Evolutionary conservation across 2,797 vertebrate genomes (phyloP).

Genomic region (Lacerta bilineata): DNA sequence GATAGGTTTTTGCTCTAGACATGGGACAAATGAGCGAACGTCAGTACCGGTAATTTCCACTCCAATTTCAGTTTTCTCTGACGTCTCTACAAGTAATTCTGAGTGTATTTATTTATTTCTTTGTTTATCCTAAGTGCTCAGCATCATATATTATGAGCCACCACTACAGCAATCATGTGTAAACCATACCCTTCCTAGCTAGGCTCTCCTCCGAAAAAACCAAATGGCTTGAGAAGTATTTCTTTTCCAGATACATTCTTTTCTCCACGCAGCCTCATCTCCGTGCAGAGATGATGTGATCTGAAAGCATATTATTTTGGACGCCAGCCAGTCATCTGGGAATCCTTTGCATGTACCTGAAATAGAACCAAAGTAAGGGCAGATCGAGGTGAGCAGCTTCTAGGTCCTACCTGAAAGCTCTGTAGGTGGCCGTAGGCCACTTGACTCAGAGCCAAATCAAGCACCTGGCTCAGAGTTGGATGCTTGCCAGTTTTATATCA

Average conservation of each 20-base stretch:
- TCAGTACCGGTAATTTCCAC: too few relatives aligned
- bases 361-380: slow-evolving; percentile 68
- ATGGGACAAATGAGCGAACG: too few relatives aligned
- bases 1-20: too few relatives aligned
- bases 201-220: slow-evolving; percentile 46
- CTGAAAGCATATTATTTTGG: slow-evolving; percentile 75
- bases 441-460: slow-evolving; percentile 75
- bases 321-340: slow-evolving; percentile 78
- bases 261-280: slow-evolving; percentile 66
- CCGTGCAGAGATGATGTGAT: slow-evolving; percentile 61
- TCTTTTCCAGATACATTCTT: slow-evolving; percentile 67
- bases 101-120: not conserved
- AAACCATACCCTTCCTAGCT: slow-evolving; percentile 9
- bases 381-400: slow-evolving; percentile 72
- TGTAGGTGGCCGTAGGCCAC: slow-evolving; percentile 81
- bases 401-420: slow-evolving; percentile 78
- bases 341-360: slow-evolving; percentile 76
- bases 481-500: slow-evolving; percentile 73
- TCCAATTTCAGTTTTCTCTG: not conserved
- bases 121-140: not conserved
- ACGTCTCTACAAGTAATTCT: not conserved
- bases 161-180: slow-evolving; percentile 36
- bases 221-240: slow-evolving; percentile 48
- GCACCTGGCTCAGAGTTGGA: slow-evolving; percentile 79
- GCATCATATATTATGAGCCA: slow-evolving; percentile 39